These are phyloP conservation scores for Drosophila tropicalis DNA, from an alignment of 1,140 invertebrate species.

Conservation along the genomic window DNA sequence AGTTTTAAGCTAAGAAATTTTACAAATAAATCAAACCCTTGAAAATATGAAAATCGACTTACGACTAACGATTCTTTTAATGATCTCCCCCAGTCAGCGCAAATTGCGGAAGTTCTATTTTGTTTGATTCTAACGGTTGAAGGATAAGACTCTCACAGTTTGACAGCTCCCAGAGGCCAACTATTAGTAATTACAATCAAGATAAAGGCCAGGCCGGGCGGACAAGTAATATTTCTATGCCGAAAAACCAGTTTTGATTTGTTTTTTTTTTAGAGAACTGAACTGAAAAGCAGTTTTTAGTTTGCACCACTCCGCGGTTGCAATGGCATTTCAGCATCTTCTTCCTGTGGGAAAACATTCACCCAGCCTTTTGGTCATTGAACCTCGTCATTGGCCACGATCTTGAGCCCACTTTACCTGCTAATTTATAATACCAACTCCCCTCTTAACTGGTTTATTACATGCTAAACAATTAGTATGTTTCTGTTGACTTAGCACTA, in stretches of 20 bases:
- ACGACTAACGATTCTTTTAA: slow-evolving; percentile 29
- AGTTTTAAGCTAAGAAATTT: slow-evolving; percentile 35
- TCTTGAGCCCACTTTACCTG: slow-evolving; percentile 27
- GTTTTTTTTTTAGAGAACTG: slow-evolving; percentile 1
- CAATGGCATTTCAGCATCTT: slow-evolving; percentile 29
- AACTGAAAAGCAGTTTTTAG: slow-evolving; percentile 60
- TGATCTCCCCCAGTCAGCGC: slow-evolving; percentile 6
- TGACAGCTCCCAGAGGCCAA: slow-evolving; percentile 48
- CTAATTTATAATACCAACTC: slow-evolving; percentile 54
- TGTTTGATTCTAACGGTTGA: slow-evolving; percentile 20
- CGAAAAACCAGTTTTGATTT: slow-evolving; percentile 25
- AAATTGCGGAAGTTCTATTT: slow-evolving; percentile 32
- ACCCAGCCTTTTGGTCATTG: slow-evolving; percentile 56
- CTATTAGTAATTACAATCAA: slow-evolving; percentile 39
- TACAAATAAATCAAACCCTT: slow-evolving; percentile 30
- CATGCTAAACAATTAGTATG: slow-evolving; percentile 56
- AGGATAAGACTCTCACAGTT: slow-evolving; percentile 45
- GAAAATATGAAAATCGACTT: slow-evolving; percentile 1
- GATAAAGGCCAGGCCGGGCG: slow-evolving; percentile 54
- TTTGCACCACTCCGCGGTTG: slow-evolving; percentile 10
- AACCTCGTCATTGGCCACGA: slow-evolving; percentile 41
- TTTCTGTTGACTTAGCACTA: slow-evolving; percentile 56
- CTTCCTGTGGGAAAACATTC: slow-evolving; percentile 62
- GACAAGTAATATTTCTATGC: slow-evolving; percentile 34
- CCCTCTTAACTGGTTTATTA: slow-evolving; percentile 28